Percentiles rank a stretch among this genome's conserved stretches.
These are phyloP conservation scores for Drosophila mayri DNA, from an alignment of 1,140 invertebrate genomes.

Conservation along the genomic window DNA sequence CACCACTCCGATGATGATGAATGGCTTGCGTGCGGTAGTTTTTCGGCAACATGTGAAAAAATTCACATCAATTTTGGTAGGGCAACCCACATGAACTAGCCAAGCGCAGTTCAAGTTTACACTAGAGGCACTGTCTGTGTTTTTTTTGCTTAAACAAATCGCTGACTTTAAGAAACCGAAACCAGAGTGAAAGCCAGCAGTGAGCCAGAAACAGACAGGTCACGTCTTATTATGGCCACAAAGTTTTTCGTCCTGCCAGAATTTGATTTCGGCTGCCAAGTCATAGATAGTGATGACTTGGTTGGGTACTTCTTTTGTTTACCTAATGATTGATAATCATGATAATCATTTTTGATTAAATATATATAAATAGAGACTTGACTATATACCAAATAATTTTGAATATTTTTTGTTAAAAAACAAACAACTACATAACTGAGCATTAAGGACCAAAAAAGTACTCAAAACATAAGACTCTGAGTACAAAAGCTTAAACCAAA, in stretches of 20 bases:
- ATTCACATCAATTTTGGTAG: slow-evolving; percentile 78
- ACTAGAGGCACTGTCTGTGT: slow-evolving; percentile 3
- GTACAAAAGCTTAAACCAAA: neutral
- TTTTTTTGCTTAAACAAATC: slow-evolving; percentile 44
- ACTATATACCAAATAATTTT: no score
- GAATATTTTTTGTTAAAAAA: no score
- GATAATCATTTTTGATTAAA: no score
- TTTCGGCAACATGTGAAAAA: slow-evolving; percentile 70
- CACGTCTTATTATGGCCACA: slow-evolving; percentile 77
- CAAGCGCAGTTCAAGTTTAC: slow-evolving; percentile 33
- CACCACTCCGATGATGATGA: slow-evolving; percentile 71
- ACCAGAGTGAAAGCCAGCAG: slow-evolving; percentile 22
- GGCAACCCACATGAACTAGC: slow-evolving; percentile 30
- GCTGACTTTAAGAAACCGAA: slow-evolving; percentile 57
- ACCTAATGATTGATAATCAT: neutral
- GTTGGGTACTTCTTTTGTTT: neutral
- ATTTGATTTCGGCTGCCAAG: slow-evolving; percentile 76
- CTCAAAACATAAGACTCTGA: neutral
- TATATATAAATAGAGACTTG: no score
- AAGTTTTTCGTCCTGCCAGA: slow-evolving; percentile 68
- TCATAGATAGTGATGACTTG: slow-evolving; percentile 48
- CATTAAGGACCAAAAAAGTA: neutral
- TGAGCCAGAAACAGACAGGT: slow-evolving; percentile 60
- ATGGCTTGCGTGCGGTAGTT: slow-evolving; percentile 62
- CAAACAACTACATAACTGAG: no score